Base-by-base conservation (phyloP, 2,888 invertebrate genomes). In the Sialis fuliginosa region DNA sequence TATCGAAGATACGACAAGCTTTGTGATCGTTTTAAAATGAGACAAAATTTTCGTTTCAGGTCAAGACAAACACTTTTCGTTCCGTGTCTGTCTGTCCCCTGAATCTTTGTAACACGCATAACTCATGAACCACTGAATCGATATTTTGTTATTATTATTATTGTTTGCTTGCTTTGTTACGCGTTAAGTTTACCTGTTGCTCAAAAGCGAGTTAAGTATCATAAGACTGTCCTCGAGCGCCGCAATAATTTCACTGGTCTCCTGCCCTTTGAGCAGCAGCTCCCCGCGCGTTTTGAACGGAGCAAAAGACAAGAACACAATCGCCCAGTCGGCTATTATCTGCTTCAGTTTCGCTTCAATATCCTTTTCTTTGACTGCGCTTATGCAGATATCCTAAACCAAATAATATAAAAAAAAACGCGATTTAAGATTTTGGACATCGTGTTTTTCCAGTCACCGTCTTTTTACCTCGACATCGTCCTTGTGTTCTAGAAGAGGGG, bases 331-430 rank as follows among this genome's bases (percentile, higher is more conserved):
- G 3, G 77, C 67, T 35, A 83, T 77, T 0, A 87, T 75, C 65
- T 85, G 83, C 54, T 82, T 84, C 49, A 91, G 61, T 67, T 90
- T 91, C 0, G 82, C 84, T 67, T 91, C 90, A 50, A 91, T 91
- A 55, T 92, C 91, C 55, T 82, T 81, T 62, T 92, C 92, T 66
- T 90, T 91, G 0, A 83, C 79, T 1, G 91, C 90, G 57, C 88
- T 82, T 34, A 89, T 82, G 57, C 91, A 91, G 54, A 90, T 84
- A 60, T 91, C 90, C 78, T 82, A 51, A 32, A 57, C 55, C 41
- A 41, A 47, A 42, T 7, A 39, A 49, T 39, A 42, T 35, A 8
- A 13, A 5, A 35, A 4, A n/a, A n/a, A n/a, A n/a, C n/a, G n/a
- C n/a, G n/a, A 22, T 22, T 22, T 22, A 22, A 22, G 22, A 22